Conservation (phyloP, 2,113 vertebrate genomes). For the Clarias batrachus region DNA sequence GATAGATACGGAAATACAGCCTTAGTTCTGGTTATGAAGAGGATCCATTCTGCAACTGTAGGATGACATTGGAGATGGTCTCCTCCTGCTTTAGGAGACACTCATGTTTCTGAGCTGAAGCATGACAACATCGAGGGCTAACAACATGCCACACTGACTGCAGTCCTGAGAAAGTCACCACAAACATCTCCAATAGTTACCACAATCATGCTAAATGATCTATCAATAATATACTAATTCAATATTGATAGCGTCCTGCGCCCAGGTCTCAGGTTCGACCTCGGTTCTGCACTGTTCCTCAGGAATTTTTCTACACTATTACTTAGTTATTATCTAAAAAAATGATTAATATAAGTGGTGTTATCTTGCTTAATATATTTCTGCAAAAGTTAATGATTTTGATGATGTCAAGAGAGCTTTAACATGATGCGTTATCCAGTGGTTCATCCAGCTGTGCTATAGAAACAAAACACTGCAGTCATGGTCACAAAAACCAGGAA, state of each 20-base stretch:
- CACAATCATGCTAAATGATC: neutral
- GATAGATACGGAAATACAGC: neutral
- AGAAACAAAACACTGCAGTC: neutral
- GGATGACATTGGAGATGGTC: neutral
- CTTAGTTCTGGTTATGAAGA: neutral
- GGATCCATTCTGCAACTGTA: neutral
- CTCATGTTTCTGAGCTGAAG: neutral
- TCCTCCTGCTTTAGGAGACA: neutral
- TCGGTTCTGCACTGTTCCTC: neutral
- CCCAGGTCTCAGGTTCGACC: neutral
- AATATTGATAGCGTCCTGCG: neutral
- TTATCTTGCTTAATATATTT: neutral
- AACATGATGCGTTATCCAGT: neutral
- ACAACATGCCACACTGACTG: neutral
- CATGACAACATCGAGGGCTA: neutral
- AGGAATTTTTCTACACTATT: too few relatives aligned
- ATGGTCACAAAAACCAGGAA: neutral
- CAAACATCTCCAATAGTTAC: neutral
- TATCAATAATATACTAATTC: too few relatives aligned
- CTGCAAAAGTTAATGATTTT: neutral
- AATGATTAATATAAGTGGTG: too few relatives aligned
- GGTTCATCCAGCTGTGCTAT: neutral
- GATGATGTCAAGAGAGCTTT: neutral
- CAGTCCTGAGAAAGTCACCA: neutral
- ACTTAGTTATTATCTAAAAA: neutral